phyloP scores from a whole-genome alignment of 2,888 invertebrate species.

The Willowsia nigromaculata region DNA sequence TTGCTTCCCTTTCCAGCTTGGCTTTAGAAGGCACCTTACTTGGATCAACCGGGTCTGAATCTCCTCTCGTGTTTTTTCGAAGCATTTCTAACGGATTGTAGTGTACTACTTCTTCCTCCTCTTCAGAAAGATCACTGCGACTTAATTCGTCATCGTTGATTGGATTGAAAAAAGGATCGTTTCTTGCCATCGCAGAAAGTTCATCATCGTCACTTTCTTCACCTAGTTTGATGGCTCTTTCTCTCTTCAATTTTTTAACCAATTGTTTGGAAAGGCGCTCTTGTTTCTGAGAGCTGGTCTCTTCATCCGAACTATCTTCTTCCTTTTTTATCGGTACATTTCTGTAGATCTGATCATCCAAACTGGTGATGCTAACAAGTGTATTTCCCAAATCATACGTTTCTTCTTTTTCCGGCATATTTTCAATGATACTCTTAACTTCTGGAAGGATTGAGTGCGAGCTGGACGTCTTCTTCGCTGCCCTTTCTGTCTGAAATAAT shows the following conservation, averaged over 20 bases:
- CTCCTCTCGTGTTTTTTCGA: conserved; percentile 17
- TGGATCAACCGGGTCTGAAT: not conserved
- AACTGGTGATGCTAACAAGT: conserved; percentile 74
- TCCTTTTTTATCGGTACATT: conserved; percentile 44
- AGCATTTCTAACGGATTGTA: conserved; percentile 64
- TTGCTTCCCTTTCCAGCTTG: conserved; percentile 72
- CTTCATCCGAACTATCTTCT: conserved; percentile 45
- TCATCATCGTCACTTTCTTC: conserved; percentile 42
- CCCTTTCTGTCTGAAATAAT: conserved; percentile 67
- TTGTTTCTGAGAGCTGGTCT: not conserved
- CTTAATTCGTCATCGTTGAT: conserved; percentile 59
- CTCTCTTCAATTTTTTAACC: not conserved
- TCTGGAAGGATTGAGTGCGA: conserved; percentile 77
- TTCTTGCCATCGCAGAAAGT: not conserved
- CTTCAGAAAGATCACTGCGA: conserved; percentile 46
- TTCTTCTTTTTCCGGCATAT: conserved; percentile 61
- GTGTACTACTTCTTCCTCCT: conserved; percentile 27
- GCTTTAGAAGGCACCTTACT: conserved; percentile 26
- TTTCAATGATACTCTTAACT: conserved; percentile 74
- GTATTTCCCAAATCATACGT: conserved; percentile 75
- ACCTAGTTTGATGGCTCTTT: not conserved
- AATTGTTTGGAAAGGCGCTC: not conserved
- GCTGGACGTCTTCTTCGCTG: conserved; percentile 72
- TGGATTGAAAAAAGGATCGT: conserved; percentile 62
- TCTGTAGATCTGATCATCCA: conserved; percentile 72